Base-by-base conservation (phyloP, 2,113 vertebrate genomes). In the Camelus bactrianus region DNA sequence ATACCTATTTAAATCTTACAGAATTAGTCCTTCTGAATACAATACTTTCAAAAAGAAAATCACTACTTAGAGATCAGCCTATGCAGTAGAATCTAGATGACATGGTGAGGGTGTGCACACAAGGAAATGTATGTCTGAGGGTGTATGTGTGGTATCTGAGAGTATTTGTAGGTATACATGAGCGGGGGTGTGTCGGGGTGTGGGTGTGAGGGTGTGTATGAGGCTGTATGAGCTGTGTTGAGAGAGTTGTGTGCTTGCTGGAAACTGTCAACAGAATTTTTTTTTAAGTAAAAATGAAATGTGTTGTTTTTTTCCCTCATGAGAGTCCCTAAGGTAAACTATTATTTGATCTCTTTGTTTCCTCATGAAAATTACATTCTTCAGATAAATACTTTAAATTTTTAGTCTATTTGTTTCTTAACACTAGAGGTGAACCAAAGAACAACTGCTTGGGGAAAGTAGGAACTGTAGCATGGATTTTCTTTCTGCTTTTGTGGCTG, bases 261-360 rank as follows among this genome's bases (percentile, higher is more conserved):
- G 52, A 80, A 60, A 81, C 26, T 58, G 9, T 46, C 30, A 72
- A 92, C 48, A 69, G 4, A 87, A 20, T 50, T 38, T 91, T 62
- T 79, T 89, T 85, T 30, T 79, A 79, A 77, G 64, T 62, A 65
- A 94, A 90, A 77, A 28, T 81, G 17, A 92, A 84, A 77, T 67
- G 8, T 62, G 16, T 35, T 81, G 6, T 16, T 35, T 73, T 73
- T 26, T 46, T 5, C 17, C 72, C 10, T 87, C 42, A 54, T 46
- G 22, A 38, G n/a, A 75, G 8, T 75, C 28, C 38, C 38, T 86
- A 62, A 69, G 32, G 58, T 89, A 82, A 95, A 87, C 64, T 93
- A 15, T 73, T 65, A 81, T 35, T 91, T 76, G 8, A 54, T 67
- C 90, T 64, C 17, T 69, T 72, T 11, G 30, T 88, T 92, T 97